phyloP scores from a whole-genome alignment of 2,888 invertebrate genomes.

The Drosophila nr. fundita region DNA sequence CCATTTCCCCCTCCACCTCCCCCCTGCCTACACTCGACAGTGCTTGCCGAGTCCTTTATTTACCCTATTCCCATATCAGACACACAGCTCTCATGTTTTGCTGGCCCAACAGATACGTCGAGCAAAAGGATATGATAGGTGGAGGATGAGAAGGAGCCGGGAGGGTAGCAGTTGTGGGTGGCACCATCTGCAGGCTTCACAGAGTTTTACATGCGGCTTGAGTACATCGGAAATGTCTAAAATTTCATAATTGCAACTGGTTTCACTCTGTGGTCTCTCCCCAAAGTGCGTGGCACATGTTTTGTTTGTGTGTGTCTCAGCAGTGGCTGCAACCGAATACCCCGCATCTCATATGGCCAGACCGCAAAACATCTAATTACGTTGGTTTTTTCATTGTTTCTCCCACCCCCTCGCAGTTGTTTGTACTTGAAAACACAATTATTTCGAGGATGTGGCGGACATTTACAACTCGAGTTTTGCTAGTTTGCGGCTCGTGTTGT shows the following conservation, averaged over 20 bases:
- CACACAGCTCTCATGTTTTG: slow-evolving; percentile 36
- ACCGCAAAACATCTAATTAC: slow-evolving; percentile 65
- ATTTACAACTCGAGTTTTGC: slow-evolving; percentile 10
- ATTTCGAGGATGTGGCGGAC: slow-evolving; percentile 15
- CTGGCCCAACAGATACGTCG: slow-evolving; percentile 31
- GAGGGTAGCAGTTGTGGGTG: slow-evolving; percentile 1
- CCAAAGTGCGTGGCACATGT: slow-evolving; percentile 29
- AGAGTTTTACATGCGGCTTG: slow-evolving; percentile 49
- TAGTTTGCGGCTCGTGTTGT: not conserved
- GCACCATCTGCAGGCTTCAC: slow-evolving; percentile 50
- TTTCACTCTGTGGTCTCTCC: slow-evolving; percentile 29
- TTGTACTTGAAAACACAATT: slow-evolving; percentile 14
- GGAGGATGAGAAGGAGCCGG: not conserved
- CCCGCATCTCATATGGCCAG: slow-evolving; percentile 44
- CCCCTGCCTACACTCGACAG: not conserved
- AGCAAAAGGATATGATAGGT: slow-evolving; percentile 13
- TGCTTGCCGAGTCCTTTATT: slow-evolving; percentile 16
- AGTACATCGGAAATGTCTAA: slow-evolving; percentile 75
- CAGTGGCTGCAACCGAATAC: slow-evolving; percentile 50
- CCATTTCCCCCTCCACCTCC: not conserved
- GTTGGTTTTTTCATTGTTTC: slow-evolving; percentile 14
- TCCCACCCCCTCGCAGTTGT: not conserved
- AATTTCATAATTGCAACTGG: slow-evolving; percentile 79
- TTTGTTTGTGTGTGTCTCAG: slow-evolving; percentile 28
- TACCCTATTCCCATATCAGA: slow-evolving; percentile 43